Percentiles rank a stretch among this genome's conserved stretches.
These are phyloP conservation scores for Mormyrops boulengeri DNA, from an alignment of 2,797 vertebrate genomes.

Conservation along the genomic window DNA sequence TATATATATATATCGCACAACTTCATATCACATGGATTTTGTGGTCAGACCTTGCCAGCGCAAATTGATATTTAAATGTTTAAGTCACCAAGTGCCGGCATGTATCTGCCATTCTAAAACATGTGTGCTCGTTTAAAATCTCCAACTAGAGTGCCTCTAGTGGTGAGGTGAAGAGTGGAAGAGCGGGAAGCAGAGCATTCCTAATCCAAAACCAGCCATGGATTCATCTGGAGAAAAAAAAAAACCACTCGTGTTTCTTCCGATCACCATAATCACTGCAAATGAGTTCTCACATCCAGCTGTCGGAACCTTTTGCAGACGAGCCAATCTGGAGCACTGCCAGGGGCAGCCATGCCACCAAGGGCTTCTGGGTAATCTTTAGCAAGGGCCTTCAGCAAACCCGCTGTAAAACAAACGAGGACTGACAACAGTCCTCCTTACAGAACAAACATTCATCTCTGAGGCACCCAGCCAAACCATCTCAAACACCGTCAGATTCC, in stretches of 20 bases:
- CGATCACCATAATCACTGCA: constrained; percentile 10
- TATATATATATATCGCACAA: not conserved
- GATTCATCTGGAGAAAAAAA: not conserved
- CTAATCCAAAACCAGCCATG: not conserved
- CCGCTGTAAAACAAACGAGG: not conserved
- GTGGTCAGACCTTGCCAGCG: not conserved
- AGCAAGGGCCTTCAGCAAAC: not conserved
- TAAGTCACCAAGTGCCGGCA: not conserved
- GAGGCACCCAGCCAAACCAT: not conserved
- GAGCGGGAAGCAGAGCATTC: not conserved
- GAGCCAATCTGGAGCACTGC: not conserved
- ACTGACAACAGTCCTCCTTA: not conserved
- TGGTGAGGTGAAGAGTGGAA: not conserved
- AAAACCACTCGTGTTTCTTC: not conserved
- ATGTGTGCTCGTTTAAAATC: not conserved
- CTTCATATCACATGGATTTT: not conserved
- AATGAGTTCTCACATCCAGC: constrained; percentile 6
- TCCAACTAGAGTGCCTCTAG: not conserved
- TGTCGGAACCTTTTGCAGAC: constrained; percentile 10
- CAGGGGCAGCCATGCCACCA: not conserved
- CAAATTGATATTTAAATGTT: not conserved
- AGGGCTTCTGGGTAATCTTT: constrained; percentile 2
- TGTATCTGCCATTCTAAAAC: not conserved
- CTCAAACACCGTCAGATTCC: not conserved
- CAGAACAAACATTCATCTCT: not conserved